phyloP scores from a whole-genome alignment of 2,113 vertebrate genomes.

The Daubentonia madagascariensis region DNA sequence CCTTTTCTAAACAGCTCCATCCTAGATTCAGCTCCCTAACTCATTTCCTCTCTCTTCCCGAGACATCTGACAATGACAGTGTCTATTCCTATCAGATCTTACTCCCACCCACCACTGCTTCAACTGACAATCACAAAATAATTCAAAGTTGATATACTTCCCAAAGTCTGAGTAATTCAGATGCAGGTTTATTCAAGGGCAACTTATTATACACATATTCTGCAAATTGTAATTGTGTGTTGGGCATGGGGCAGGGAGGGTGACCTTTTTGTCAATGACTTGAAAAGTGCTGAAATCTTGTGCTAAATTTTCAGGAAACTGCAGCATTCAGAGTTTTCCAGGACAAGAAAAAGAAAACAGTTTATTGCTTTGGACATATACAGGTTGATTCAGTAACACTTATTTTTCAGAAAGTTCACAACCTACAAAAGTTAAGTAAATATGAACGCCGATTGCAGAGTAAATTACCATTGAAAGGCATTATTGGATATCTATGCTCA shows the following conservation, averaged over 20 bases:
- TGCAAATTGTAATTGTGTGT: not conserved
- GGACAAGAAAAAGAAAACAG: not conserved
- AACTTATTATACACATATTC: not conserved
- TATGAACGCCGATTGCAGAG: slow-evolving; percentile 40
- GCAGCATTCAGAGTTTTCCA: not conserved
- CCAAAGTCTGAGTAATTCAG: not conserved
- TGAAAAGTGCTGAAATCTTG: slow-evolving; percentile 20
- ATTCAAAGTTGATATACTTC: not conserved
- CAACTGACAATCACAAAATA: not conserved
- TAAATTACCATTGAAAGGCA: slow-evolving; percentile 18
- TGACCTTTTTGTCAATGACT: not conserved
- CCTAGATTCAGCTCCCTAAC: not conserved
- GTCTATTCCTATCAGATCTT: not conserved
- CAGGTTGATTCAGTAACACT: not conserved
- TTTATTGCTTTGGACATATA: not conserved
- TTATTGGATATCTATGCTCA: slow-evolving; percentile 44
- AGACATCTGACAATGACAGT: not conserved
- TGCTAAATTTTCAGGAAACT: not conserved
- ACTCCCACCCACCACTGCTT: not conserved
- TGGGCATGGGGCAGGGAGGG: not conserved
- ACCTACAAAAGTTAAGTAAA: slow-evolving; percentile 56
- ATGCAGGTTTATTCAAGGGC: slow-evolving; percentile 10
- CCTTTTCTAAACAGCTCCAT: not conserved
- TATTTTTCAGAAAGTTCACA: slow-evolving; percentile 66
- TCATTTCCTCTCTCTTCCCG: not conserved